These are phyloP conservation scores for Lagocephalus sceleratus DNA, from an alignment of 2,797 vertebrate species.

Conservation along the genomic window DNA sequence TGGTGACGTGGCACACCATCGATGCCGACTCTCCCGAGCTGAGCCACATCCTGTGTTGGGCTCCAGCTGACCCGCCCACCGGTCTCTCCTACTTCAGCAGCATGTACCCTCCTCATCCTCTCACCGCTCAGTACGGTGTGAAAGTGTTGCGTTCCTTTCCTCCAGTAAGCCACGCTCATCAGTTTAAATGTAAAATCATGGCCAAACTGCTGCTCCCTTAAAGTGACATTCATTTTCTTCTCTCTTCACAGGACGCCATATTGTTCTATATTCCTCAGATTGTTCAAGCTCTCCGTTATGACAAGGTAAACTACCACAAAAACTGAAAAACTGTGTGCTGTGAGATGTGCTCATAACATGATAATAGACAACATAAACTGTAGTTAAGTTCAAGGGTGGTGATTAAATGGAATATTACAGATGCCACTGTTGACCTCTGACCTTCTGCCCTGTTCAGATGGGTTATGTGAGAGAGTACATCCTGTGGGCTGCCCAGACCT, in stretches of 20 bases:
- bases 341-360: no score
- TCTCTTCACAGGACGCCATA: slow-evolving; percentile 86
- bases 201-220: background rate
- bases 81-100: slow-evolving; percentile 97
- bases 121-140: slow-evolving; percentile 95
- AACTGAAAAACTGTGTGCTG: no score
- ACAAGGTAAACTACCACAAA: slow-evolving; percentile 82
- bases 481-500: slow-evolving; percentile 94
- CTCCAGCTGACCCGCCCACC: slow-evolving; percentile 91
- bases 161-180: slow-evolving; percentile 75
- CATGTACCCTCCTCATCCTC: slow-evolving; percentile 95
- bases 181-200: background rate
- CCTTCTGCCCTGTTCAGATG: slow-evolving; percentile 78
- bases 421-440: background rate
- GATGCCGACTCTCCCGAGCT: slow-evolving; percentile 95
- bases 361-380: no score
- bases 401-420: background rate
- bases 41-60: slow-evolving; percentile 95
- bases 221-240: background rate
- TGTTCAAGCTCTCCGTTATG: slow-evolving; percentile 93
- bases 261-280: slow-evolving; percentile 99
- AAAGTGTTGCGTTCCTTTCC: slow-evolving; percentile 96
- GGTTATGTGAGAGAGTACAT: slow-evolving; percentile 97
- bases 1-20: slow-evolving; percentile 97
- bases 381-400: no score